A percentile compares a stretch with the other conserved stretches of the same genome.
Evolutionary conservation across 2,888 invertebrate species (phyloP).

Genomic region (Muschampia staudingeri): DNA sequence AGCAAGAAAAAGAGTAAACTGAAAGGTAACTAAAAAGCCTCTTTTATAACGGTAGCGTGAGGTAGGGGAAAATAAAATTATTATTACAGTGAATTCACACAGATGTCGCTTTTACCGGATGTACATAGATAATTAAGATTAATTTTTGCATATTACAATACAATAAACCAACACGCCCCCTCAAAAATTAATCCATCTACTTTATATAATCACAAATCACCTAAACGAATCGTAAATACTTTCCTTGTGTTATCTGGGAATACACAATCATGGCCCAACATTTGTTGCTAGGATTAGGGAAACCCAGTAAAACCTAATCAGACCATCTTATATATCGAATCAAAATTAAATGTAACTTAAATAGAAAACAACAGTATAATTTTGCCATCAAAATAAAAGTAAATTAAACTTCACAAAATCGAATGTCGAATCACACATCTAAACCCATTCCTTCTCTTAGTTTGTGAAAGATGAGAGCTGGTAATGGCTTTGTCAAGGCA

Average conservation of each 20-base stretch:
- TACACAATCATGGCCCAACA: neutral
- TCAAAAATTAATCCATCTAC: conserved; percentile 8
- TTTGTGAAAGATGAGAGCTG: neutral
- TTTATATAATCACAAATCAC: neutral
- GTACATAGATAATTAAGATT: too few relatives aligned
- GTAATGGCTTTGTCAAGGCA: conserved; percentile 10
- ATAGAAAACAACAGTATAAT: neutral
- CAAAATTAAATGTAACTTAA: neutral
- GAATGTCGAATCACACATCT: neutral
- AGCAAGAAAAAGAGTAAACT: too few relatives aligned
- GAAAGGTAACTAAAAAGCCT: too few relatives aligned
- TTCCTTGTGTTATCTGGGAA: neutral
- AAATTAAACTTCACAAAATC: neutral
- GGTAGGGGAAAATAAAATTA: too few relatives aligned
- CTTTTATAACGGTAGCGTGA: too few relatives aligned
- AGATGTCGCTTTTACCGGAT: too few relatives aligned
- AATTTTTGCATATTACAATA: neutral
- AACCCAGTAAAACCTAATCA: conserved; percentile 21
- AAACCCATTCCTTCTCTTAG: conserved; percentile 11
- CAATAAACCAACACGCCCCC: conserved; percentile 14
- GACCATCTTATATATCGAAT: neutral
- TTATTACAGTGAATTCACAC: too few relatives aligned
- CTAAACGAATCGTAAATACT: neutral
- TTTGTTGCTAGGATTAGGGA: conserved; percentile 15
- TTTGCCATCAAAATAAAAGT: neutral